Percentiles rank a stretch among this genome's conserved stretches.
Evolutionary conservation across 2,797 vertebrate species (phyloP).

Genomic region (Triplophysa bombifrons): DNA sequence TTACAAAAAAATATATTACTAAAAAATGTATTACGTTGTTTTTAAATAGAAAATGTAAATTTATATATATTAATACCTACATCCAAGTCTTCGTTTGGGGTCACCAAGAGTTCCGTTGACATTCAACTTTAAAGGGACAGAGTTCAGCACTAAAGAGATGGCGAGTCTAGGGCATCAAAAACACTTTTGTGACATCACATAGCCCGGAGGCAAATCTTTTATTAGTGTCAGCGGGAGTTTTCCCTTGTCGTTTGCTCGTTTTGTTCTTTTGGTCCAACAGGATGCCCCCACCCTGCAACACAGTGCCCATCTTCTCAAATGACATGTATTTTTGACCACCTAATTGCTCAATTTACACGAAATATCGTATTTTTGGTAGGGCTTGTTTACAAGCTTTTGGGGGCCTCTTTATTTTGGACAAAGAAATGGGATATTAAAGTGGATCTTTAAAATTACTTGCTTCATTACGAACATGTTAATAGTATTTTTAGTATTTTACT

Average conservation of each 20-base stretch:
- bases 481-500: slow-evolving; percentile 59
- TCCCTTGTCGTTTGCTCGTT: slow-evolving; percentile 60
- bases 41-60: too few relatives aligned
- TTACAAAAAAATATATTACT: too few relatives aligned
- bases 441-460: too few relatives aligned
- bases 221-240: slow-evolving; percentile 64
- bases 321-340: slow-evolving; percentile 39
- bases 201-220: slow-evolving; percentile 60
- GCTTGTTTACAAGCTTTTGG: neutral
- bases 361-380: neutral
- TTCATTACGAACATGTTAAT: too few relatives aligned
- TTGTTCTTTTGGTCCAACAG: slow-evolving; percentile 52
- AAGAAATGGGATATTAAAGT: slow-evolving; percentile 61
- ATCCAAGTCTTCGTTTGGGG: slow-evolving; percentile 42
- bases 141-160: slow-evolving; percentile 49
- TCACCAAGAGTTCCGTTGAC: slow-evolving; percentile 55
- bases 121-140: slow-evolving; percentile 53
- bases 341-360: slow-evolving; percentile 24
- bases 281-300: slow-evolving; percentile 40
- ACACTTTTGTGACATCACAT: slow-evolving; percentile 59
- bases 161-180: slow-evolving; percentile 55
- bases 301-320: slow-evolving; percentile 36
- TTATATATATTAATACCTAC: neutral
- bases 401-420: neutral
- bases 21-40: too few relatives aligned